Base-by-base conservation (phyloP, 1,140 invertebrate genomes). In the Ips typographus region DNA sequence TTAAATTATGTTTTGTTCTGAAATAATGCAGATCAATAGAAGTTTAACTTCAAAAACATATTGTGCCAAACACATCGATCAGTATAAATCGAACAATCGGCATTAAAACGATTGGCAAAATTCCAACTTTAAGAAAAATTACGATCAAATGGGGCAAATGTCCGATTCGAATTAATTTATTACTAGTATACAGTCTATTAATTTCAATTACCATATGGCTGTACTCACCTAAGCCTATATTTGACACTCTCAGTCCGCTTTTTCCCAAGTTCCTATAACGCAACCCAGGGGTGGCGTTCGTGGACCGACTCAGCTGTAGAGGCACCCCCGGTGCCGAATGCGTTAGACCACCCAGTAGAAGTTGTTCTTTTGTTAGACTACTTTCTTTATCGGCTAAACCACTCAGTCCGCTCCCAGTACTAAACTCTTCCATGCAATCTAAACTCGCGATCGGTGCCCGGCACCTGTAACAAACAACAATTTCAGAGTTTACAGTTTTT, bases 401-500 rank as follows among this genome's bases (percentile, higher is more conserved):
- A 73, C 79, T 80, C 38, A 79, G 71, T 42, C 75, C 79, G 79
- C 82, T 85, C 74, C 82, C 83, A 74, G 80, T 89, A 82, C 90
- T 92, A 83, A 93, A 93, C 83, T 95, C 93, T 85, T 94, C 93
- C 92, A 95, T 94, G 83, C 92, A 94, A 86, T 95, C 93, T 76
- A 95, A 84, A 78, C 91, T 94, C 70, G 93, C 92, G 82, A 94
- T 94, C 72, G 92, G 92, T 75, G 93, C 92, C 78, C 92, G 88
- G 86, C 91, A 94, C 86, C 92, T 94, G 40, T 22, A 22, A 22
- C 22, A 22, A 22, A 22, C 22, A 22, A 22, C 22, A 22, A 22
- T 22, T 22, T 22, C 22, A 22, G 22, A 22, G 22, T 22, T 22
- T 22, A 22, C 22, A 22, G 22, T 22, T 22, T 22, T 22, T 22